These are phyloP conservation scores for Cerastis rubricosa DNA, from an alignment of 2,888 invertebrate species.

Conservation along the genomic window DNA sequence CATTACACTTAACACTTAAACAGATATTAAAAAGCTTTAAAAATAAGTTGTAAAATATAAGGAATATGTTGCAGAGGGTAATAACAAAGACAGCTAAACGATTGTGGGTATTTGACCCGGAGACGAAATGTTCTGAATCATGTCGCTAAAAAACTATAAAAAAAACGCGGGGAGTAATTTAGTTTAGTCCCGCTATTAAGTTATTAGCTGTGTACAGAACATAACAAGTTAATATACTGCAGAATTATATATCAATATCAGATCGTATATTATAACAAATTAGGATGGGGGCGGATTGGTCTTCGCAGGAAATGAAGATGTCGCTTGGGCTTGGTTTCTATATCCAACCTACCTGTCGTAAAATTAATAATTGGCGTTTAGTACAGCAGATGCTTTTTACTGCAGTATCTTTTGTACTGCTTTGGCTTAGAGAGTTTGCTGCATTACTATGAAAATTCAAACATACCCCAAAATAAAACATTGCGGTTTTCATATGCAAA, in stretches of 20 bases:
- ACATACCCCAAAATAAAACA: background rate
- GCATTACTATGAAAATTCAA: background rate
- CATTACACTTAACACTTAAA: constrained; percentile 42
- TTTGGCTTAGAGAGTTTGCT: background rate
- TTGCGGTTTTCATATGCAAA: constrained; percentile 10
- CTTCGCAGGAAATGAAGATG: constrained; percentile 8
- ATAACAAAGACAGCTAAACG: constrained; percentile 59
- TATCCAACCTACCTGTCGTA: background rate
- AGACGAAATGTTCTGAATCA: constrained; percentile 80
- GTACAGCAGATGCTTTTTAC: background rate
- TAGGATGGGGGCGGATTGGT: constrained; percentile 43
- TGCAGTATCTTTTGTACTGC: background rate
- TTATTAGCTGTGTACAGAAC: constrained; percentile 52
- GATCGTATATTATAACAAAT: constrained; percentile 35
- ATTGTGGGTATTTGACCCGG: constrained; percentile 81
- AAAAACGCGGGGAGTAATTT: constrained; percentile 66
- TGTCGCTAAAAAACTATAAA: constrained; percentile 74
- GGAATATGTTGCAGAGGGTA: constrained; percentile 57
- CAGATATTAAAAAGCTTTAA: constrained; percentile 42
- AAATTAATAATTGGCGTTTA: background rate
- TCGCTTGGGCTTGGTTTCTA: background rate
- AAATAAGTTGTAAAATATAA: constrained; percentile 60
- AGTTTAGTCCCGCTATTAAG: constrained; percentile 65
- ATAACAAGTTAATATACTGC: constrained; percentile 42
- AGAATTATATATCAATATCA: constrained; percentile 33